phyloP scores from a whole-genome alignment of 2,888 invertebrate species.

The Chrysolina haemoptera region DNA sequence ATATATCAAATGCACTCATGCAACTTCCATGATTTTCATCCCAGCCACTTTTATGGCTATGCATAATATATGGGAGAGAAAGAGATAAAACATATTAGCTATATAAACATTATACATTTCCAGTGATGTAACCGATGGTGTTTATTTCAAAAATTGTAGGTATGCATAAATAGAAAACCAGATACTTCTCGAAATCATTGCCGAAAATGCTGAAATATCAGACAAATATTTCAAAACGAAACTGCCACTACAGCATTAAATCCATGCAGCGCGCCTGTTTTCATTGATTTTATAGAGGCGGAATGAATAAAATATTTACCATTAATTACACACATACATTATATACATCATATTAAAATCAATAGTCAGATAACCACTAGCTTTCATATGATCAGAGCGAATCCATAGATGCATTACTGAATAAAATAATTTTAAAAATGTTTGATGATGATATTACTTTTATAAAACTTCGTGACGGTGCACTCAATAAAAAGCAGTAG shows the following conservation, averaged over 20 bases:
- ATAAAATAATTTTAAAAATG: background rate
- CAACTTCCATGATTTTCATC: conserved; percentile 28
- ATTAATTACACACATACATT: conserved; percentile 44
- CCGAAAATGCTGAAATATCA: background rate
- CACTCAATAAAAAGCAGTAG: too few relatives aligned
- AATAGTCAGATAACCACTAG: conserved; percentile 42
- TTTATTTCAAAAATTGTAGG: background rate
- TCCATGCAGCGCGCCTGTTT: conserved; percentile 15
- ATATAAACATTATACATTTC: background rate
- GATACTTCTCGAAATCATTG: background rate
- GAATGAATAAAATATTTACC: conserved; percentile 45
- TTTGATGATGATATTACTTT: too few relatives aligned
- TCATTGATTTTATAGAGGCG: conserved; percentile 40
- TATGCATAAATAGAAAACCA: background rate
- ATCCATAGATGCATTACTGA: conserved; percentile 24
- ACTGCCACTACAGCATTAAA: background rate
- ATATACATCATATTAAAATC: conserved; percentile 45
- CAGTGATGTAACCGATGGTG: background rate
- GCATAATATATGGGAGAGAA: conserved; percentile 24
- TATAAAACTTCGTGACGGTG: too few relatives aligned
- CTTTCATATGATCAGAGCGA: conserved; percentile 39
- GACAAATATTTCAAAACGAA: conserved; percentile 6
- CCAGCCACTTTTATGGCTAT: conserved; percentile 30
- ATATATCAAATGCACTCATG: conserved; percentile 25
- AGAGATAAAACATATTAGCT: background rate